Evolutionary conservation across 2,888 invertebrate species (phyloP).

Genomic region (Eupithecia dodoneata): DNA sequence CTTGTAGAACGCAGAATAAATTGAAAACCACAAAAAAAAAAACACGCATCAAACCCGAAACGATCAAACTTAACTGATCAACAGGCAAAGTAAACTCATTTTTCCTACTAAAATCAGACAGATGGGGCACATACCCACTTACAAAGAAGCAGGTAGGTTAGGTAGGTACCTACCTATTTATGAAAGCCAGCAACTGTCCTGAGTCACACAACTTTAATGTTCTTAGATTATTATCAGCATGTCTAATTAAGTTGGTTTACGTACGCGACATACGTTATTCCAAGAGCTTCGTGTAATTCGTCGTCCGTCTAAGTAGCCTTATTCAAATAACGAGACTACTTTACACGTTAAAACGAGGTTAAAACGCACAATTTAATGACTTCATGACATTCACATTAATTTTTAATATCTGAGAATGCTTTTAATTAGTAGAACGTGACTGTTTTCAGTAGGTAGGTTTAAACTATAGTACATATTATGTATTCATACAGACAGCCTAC

Average conservation of each 20-base stretch:
- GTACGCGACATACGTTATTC: slow-evolving; percentile 49
- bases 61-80: too few species aligned
- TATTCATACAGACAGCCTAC: background rate
- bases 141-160: background rate
- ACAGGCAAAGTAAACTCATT: background rate
- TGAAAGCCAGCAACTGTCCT: background rate
- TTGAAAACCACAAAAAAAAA: too few species aligned
- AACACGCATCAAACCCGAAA: too few species aligned
- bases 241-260: slow-evolving; percentile 38
- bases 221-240: slow-evolving; percentile 44
- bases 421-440: slow-evolving; percentile 51
- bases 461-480: too few species aligned
- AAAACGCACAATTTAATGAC: slow-evolving; percentile 45
- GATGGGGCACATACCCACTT: background rate
- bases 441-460: slow-evolving; percentile 12
- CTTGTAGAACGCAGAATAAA: too few species aligned
- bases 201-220: slow-evolving; percentile 7
- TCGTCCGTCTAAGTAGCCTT: slow-evolving; percentile 50
- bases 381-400: slow-evolving; percentile 43
- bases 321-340: slow-evolving; percentile 50
- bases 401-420: slow-evolving; percentile 47
- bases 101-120: background rate
- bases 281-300: slow-evolving; percentile 45
- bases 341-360: slow-evolving; percentile 44
- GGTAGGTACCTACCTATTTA: background rate